Conservation (phyloP, 35 echinoderm and acorn worm species). For the Anneissia japonica region DNA sequence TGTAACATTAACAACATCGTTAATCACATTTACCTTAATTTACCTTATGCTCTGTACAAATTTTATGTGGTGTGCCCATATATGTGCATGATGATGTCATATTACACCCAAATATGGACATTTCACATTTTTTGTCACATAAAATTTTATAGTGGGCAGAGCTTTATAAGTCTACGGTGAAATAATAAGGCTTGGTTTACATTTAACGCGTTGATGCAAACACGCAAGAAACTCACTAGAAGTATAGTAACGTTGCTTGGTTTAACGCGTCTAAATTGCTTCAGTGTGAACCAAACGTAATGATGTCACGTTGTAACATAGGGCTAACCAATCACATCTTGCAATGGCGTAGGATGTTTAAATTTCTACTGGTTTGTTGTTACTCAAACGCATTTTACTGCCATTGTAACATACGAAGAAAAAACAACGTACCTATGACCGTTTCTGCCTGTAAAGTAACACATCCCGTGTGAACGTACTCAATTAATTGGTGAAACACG, state of each 20-base stretch:
- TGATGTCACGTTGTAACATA: neutral
- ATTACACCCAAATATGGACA: neutral
- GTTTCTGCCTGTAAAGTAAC: constrained; percentile 77
- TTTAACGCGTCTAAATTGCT: neutral
- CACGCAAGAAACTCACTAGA: no score
- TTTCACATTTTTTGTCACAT: neutral
- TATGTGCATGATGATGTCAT: no score
- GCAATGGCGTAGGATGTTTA: neutral
- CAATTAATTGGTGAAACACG: constrained; percentile 83
- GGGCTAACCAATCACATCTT: neutral
- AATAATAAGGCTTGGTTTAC: no score
- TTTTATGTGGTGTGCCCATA: no score
- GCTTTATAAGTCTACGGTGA: neutral
- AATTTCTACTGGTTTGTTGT: neutral
- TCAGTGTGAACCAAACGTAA: neutral
- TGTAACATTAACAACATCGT: no score
- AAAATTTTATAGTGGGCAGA: neutral
- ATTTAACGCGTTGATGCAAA: no score
- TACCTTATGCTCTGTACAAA: neutral
- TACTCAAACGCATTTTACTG: no score
- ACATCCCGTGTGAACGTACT: constrained; percentile 95
- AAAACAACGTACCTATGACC: constrained; percentile 77
- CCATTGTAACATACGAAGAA: no score
- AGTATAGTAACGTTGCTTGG: neutral
- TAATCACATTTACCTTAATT: neutral